phyloP scores from a whole-genome alignment of 2,888 invertebrate species.

The Acleris emargana region DNA sequence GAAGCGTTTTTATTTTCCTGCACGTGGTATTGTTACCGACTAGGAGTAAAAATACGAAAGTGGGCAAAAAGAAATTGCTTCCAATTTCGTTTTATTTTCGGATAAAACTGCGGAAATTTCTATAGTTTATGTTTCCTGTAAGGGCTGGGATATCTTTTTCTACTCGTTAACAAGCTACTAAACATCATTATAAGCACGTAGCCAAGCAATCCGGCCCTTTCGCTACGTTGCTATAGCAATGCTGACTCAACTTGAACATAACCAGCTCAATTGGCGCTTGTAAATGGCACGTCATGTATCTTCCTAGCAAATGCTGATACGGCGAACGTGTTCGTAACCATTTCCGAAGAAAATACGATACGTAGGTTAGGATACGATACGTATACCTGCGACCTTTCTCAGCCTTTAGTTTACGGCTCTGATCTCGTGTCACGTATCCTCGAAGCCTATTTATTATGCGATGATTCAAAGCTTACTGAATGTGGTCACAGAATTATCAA shows the following conservation, averaged over 20 bases:
- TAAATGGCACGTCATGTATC: slow-evolving; percentile 27
- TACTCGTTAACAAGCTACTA: neutral
- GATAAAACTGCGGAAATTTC: too few relatives aligned
- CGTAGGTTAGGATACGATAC: slow-evolving; percentile 12
- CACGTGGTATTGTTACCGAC: too few relatives aligned
- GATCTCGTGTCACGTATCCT: slow-evolving; percentile 8
- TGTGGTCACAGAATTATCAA: too few relatives aligned
- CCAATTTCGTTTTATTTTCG: too few relatives aligned
- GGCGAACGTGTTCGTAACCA: slow-evolving; percentile 22
- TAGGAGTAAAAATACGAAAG: too few relatives aligned
- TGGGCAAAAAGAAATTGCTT: too few relatives aligned
- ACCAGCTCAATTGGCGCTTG: slow-evolving; percentile 16
- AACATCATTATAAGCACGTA: neutral
- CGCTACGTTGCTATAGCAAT: too few relatives aligned
- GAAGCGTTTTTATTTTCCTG: too few relatives aligned
- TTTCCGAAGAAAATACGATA: slow-evolving; percentile 30
- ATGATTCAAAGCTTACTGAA: slow-evolving; percentile 13
- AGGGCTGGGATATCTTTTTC: neutral
- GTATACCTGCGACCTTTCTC: slow-evolving; percentile 25
- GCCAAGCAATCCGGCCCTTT: neutral
- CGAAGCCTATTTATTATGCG: slow-evolving; percentile 10
- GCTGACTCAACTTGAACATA: neutral
- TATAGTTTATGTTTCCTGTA: too few relatives aligned
- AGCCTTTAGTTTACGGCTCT: slow-evolving; percentile 20
- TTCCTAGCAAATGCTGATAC: slow-evolving; percentile 22